Evolutionary conservation across 2,888 invertebrate species (phyloP).

Genomic region (Drosophila neotestacea): DNA sequence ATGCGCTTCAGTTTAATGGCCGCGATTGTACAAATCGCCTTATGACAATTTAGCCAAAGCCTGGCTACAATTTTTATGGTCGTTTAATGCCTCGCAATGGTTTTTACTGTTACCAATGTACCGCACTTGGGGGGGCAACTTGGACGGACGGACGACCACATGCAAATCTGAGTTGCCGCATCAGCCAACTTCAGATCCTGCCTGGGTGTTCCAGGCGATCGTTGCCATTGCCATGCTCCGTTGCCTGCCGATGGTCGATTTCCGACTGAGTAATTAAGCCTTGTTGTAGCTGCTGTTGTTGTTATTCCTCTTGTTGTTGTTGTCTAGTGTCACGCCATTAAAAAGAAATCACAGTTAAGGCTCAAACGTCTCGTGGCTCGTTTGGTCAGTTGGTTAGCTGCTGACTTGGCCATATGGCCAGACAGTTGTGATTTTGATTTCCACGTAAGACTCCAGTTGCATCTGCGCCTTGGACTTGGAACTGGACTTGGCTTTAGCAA

Average conservation of each 20-base stretch:
- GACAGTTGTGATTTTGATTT: constrained; percentile 59
- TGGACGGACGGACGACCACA: constrained; percentile 34
- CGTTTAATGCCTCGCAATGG: constrained; percentile 80
- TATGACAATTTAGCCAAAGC: constrained; percentile 74
- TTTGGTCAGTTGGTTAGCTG: constrained; percentile 43
- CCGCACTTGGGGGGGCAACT: constrained; percentile 16
- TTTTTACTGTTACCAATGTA: constrained; percentile 55
- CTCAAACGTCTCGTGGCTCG: constrained; percentile 55
- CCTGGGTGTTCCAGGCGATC: constrained; percentile 76
- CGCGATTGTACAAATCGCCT: constrained; percentile 82
- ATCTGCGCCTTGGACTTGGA: constrained; percentile 20
- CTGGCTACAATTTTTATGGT: constrained; percentile 75
- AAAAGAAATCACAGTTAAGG: constrained; percentile 79
- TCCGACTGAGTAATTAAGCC: constrained; percentile 79
- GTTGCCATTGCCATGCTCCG: constrained; percentile 25
- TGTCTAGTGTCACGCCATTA: constrained; percentile 81
- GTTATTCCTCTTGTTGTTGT: constrained; percentile 39
- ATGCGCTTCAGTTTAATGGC: constrained; percentile 78
- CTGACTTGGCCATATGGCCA: constrained; percentile 50
- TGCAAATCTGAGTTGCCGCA: constrained; percentile 70
- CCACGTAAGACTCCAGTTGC: constrained; percentile 66
- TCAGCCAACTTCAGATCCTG: constrained; percentile 60
- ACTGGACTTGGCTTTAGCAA: constrained; percentile 17
- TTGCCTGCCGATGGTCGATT: constrained; percentile 63
- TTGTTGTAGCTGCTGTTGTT: constrained; percentile 61